Conservation (phyloP, 2,797 vertebrate genomes). For the Ammospiza maritima region DNA sequence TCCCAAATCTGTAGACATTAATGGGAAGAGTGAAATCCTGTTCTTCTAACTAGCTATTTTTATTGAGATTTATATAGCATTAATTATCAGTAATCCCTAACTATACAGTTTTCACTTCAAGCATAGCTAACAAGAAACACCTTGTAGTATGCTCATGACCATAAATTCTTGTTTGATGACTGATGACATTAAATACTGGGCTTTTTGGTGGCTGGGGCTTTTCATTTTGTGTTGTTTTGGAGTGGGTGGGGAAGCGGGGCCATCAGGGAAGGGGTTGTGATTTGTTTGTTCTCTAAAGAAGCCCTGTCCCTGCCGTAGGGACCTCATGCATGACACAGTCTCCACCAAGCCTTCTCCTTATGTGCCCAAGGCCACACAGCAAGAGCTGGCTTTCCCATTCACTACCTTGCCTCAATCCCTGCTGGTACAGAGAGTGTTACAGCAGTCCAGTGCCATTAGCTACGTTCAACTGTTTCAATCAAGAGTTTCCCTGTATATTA, state of each 20-base stretch:
- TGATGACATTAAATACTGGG: not conserved
- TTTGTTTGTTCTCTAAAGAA: not conserved
- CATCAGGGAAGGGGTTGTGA: not conserved
- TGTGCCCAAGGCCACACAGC: rapidly evolving
- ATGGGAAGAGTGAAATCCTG: not conserved
- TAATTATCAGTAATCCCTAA: not conserved
- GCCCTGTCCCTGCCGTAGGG: not conserved
- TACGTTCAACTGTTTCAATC: not conserved
- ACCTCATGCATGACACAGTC: rapidly evolving
- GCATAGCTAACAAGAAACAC: not conserved
- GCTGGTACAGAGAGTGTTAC: not conserved
- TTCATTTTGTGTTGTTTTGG: not conserved
- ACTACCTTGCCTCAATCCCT: not conserved
- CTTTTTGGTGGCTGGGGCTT: not conserved
- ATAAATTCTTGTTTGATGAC: not conserved
- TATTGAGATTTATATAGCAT: not conserved
- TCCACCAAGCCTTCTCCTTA: not conserved
- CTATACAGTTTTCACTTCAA: not conserved
- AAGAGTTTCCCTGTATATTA: not conserved
- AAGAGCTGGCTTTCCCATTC: not conserved
- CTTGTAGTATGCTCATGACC: not conserved
- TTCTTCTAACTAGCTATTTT: not conserved
- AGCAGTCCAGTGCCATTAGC: not conserved
- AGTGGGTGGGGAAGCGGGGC: rapidly evolving
- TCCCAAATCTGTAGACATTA: not conserved